Evolutionary conservation across 64 coral and sea anemone species (phyloP), one percentile per base, ranked within the genome.

Genomic region (Pocillopora verrucosa): DNA sequence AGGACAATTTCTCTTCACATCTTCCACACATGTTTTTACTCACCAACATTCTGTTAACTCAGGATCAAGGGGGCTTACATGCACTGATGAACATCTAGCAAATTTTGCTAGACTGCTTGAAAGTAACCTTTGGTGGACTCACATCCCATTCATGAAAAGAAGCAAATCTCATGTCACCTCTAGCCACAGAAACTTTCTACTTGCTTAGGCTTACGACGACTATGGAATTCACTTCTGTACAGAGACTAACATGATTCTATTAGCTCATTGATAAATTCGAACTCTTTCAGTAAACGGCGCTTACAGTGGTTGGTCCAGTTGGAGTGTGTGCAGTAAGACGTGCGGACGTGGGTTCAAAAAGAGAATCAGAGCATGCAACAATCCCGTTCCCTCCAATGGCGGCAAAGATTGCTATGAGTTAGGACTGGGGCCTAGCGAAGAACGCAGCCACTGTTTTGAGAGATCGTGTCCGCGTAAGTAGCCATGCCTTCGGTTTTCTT

Each of bases 391-490:
- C 41, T 65, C 86, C 30, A 92, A 97, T 26, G 95, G 95, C 68
- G 95, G 95, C 2, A 91, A 94, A 88, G 93, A 97, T 89, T 97
- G 95, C 70, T 90, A 84, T 17, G 82, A 90, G 84, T 78, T 51
- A 75, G 83, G 75, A 22, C 88, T 97, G 56, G 95, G 95, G 34
- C 77, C 91, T 37, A 93, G 77, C 58, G 95, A 97, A 73, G 95
- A 97, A 83, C 80, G 93, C 24, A 59, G 76, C 0, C 95, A 86
- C 36, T 97, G 95, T 56, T 97, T 97, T 74, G 95, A 97, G 20
- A 84, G 95, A 35, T 91, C 95, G 26, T 97, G 95, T 75, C 95
- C 95, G 12, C 56, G 95, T 97, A 79, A 97, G 94, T 96, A 41
- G 30, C 17, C 3, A 5, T 20, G 25, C 51, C 10, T 35, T 62